phyloP scores from a whole-genome alignment of 2,797 vertebrate species.

The Melanotaenia pygmaea region DNA sequence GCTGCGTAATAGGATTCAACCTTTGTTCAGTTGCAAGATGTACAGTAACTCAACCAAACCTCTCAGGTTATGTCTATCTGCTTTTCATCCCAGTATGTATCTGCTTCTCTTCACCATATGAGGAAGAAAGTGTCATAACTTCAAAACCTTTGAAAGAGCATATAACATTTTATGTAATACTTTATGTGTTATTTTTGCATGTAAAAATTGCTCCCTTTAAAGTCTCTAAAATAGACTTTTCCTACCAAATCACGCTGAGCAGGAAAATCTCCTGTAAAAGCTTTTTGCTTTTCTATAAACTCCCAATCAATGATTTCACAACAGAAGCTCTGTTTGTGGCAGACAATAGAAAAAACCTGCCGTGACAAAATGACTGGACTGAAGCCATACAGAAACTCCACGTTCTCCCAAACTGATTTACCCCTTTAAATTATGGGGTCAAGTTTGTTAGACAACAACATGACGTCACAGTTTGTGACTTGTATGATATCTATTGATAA shows the following conservation, averaged over 20 bases:
- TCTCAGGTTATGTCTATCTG: slow-evolving; percentile 2
- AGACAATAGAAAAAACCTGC: slow-evolving; percentile 32
- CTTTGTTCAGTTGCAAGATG: slow-evolving; percentile 16
- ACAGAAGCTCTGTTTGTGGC: slow-evolving; percentile 31
- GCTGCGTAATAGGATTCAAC: not conserved
- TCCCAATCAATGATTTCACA: slow-evolving; percentile 51
- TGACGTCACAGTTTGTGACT: not conserved
- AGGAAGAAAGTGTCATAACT: not conserved
- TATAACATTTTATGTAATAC: not conserved
- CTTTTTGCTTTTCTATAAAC: slow-evolving; percentile 26
- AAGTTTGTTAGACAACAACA: not conserved
- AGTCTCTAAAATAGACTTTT: not conserved
- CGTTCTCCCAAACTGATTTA: slow-evolving; percentile 10
- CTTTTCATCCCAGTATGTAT: slow-evolving; percentile 6
- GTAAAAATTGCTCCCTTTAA: slow-evolving; percentile 5
- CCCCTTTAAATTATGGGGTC: not conserved
- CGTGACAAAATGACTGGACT: slow-evolving; percentile 35
- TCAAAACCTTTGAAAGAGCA: not conserved
- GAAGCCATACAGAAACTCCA: slow-evolving; percentile 1
- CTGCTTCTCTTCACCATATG: not conserved
- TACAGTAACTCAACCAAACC: slow-evolving; percentile 19
- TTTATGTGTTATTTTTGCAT: not conserved
- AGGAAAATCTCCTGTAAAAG: slow-evolving; percentile 17
- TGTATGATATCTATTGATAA: not conserved
- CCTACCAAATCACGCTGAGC: slow-evolving; percentile 4